Conservation (phyloP, 1,140 invertebrate species). For the Heliconius congener region DNA sequence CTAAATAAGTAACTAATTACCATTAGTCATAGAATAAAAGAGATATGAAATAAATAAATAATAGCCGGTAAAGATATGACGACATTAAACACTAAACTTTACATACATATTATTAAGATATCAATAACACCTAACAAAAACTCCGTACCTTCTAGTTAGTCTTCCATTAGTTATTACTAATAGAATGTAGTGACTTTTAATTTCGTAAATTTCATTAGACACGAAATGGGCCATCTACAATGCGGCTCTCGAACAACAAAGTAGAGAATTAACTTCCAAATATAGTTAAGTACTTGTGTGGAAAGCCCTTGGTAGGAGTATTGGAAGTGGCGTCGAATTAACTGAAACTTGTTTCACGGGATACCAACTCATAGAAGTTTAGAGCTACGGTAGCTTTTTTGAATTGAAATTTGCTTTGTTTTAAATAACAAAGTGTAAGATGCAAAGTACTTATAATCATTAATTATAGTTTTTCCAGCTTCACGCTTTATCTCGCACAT, state of each 20-base stretch:
- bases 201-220: constrained; percentile 19
- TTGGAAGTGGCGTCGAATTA: constrained; percentile 10
- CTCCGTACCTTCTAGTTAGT: neutral
- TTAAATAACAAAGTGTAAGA: too few species aligned
- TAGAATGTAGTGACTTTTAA: constrained; percentile 23
- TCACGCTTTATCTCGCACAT: too few species aligned
- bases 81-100: too few species aligned
- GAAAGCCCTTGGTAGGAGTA: neutral
- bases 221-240: constrained; percentile 18
- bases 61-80: too few species aligned
- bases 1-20: too few species aligned
- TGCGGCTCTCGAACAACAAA: constrained; percentile 27
- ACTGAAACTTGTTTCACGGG: constrained; percentile 3
- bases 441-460: too few species aligned
- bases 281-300: constrained; percentile 25
- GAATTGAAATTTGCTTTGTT: neutral
- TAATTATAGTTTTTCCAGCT: too few species aligned
- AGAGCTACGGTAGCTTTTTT: neutral
- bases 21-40: too few species aligned
- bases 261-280: constrained; percentile 22
- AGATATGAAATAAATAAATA: too few species aligned
- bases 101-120: too few species aligned
- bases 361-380: neutral
- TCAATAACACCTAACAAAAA: neutral
- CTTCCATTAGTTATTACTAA: constrained; percentile 6